A percentile compares a stretch with the other conserved stretches of the same genome.
phyloP scores from a whole-genome alignment of 53 echinoderm and acorn worm genomes.

The Hippasteria phrygiana region DNA sequence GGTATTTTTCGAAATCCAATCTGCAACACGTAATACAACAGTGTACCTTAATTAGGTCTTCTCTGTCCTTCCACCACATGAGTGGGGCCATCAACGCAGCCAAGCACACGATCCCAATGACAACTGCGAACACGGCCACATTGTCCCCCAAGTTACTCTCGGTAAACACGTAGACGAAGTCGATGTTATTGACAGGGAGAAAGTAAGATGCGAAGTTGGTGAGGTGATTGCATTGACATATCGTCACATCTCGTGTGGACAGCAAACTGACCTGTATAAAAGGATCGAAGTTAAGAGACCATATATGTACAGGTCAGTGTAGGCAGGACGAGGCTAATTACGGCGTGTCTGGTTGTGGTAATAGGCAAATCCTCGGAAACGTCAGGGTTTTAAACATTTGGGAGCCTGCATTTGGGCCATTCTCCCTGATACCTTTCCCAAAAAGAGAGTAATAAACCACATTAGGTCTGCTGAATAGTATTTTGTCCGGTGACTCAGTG shows the following conservation, averaged over 20 bases:
- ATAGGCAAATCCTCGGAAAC: too few species aligned
- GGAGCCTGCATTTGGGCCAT: too few species aligned
- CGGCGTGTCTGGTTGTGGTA: too few species aligned
- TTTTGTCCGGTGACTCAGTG: too few species aligned
- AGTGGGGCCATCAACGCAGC: constrained; percentile 56
- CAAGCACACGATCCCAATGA: constrained; percentile 35
- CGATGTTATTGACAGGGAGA: constrained; percentile 68
- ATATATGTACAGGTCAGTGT: too few species aligned
- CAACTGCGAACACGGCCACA: constrained; percentile 50
- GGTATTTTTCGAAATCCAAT: too few species aligned
- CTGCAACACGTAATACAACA: neutral
- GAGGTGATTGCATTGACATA: constrained; percentile 72
- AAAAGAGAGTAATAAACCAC: too few species aligned
- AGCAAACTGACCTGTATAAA: constrained; percentile 38
- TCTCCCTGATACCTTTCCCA: too few species aligned
- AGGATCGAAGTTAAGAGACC: too few species aligned
- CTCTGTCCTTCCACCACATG: constrained; percentile 62
- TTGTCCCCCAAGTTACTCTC: constrained; percentile 57
- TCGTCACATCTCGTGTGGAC: constrained; percentile 30
- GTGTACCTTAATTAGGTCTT: constrained; percentile 67
- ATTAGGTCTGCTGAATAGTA: too few species aligned
- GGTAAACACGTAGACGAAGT: constrained; percentile 66
- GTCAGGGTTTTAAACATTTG: too few species aligned
- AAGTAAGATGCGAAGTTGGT: constrained; percentile 66
- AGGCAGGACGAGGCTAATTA: too few species aligned